phyloP scores from a whole-genome alignment of 2,113 vertebrate species.

The Embiotoca jacksoni region DNA sequence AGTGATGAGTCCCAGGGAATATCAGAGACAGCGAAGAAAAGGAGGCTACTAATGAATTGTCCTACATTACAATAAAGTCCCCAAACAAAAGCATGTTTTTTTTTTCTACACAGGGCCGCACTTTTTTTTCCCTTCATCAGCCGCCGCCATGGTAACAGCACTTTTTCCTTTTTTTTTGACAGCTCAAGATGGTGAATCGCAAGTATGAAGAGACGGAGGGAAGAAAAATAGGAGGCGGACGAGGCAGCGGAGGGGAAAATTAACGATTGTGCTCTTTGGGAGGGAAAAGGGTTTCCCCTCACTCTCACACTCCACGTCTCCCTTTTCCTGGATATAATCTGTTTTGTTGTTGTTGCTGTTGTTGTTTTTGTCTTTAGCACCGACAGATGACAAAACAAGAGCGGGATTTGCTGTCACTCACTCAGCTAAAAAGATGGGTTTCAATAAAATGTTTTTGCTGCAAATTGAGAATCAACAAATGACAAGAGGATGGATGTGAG shows the following conservation, averaged over 20 bases:
- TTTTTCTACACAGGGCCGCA: constrained; percentile 39
- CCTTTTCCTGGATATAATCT: background rate
- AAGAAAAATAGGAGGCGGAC: background rate
- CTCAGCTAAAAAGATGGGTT: constrained; percentile 38
- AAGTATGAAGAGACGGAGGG: constrained; percentile 9
- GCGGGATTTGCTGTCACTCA: constrained; percentile 32
- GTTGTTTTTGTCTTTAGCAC: background rate
- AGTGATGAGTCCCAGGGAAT: constrained; percentile 44
- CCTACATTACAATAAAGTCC: constrained; percentile 37
- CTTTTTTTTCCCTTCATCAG: constrained; percentile 52
- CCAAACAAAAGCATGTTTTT: constrained; percentile 54
- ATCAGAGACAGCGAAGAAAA: constrained; percentile 21
- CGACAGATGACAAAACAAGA: constrained; percentile 41
- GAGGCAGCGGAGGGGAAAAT: constrained; percentile 26
- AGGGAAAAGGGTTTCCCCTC: constrained; percentile 37
- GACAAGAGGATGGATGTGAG: constrained; percentile 24
- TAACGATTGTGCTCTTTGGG: constrained; percentile 25
- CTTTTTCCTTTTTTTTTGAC: constrained; percentile 37
- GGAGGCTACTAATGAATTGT: constrained; percentile 42
- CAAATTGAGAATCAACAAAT: constrained; percentile 40
- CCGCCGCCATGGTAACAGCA: constrained; percentile 65
- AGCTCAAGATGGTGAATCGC: constrained; percentile 52
- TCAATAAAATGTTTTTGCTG: constrained; percentile 17
- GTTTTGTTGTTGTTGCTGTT: too few species aligned
- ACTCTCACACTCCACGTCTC: background rate